These are phyloP conservation scores for Catamblyrhynchus diadema DNA, from an alignment of 2,797 vertebrate species.

Conservation along the genomic window DNA sequence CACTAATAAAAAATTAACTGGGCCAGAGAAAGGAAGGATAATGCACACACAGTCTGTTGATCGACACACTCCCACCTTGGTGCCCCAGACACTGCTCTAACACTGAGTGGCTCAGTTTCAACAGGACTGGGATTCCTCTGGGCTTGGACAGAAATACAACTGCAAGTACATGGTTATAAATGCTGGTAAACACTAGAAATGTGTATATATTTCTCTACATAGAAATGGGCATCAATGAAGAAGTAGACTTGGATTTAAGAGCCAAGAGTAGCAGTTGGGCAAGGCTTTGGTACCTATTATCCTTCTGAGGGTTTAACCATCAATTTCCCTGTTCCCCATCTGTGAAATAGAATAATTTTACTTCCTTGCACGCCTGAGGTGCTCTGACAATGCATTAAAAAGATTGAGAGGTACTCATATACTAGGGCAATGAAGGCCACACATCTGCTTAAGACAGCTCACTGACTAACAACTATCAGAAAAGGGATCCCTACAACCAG, in stretches of 20 bases:
- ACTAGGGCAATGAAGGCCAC: conserved; percentile 53
- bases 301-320: conserved; percentile 49
- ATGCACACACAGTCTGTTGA: neutral
- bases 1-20: neutral
- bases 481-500: neutral
- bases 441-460: conserved; percentile 41
- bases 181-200: neutral
- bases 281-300: conserved; percentile 32
- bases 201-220: neutral
- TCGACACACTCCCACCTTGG: neutral
- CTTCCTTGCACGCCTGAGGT: conserved; percentile 38
- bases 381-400: conserved; percentile 61
- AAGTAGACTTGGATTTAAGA: neutral
- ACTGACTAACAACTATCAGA: neutral
- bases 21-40: neutral
- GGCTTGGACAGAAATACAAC: neutral
- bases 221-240: neutral
- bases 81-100: neutral
- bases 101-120: neutral
- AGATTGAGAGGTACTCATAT: conserved; percentile 55
- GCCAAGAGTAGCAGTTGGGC: neutral
- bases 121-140: neutral
- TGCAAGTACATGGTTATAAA: neutral
- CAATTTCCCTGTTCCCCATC: conserved; percentile 51
- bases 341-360: conserved; percentile 64